phyloP scores from a whole-genome alignment of 2,888 invertebrate genomes.

The Watsonalla binaria region DNA sequence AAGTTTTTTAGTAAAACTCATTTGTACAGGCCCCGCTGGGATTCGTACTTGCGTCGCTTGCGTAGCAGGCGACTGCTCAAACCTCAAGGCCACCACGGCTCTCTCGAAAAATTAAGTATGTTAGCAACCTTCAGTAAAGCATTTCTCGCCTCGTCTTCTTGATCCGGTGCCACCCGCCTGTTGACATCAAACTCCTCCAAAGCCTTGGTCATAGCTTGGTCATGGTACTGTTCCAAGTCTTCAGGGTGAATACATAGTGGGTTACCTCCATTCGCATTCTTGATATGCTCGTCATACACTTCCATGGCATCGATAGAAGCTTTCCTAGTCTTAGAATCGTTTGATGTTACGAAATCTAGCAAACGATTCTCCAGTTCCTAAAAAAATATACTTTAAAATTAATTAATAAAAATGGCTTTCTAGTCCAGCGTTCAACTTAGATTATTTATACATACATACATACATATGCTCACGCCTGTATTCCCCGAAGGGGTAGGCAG shows the following conservation, averaged over 20 bases:
- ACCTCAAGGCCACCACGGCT: too few species aligned
- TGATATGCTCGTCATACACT: background rate
- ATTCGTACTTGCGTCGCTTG: too few species aligned
- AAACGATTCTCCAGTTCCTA: background rate
- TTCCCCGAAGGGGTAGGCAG: too few species aligned
- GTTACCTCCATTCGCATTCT: background rate
- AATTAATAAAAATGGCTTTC: background rate
- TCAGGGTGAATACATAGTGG: conserved; percentile 19
- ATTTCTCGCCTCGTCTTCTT: background rate
- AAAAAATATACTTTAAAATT: background rate
- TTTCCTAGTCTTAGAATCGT: background rate
- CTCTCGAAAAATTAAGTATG: too few species aligned
- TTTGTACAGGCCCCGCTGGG: too few species aligned
- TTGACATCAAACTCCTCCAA: background rate
- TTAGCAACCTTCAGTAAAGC: background rate
- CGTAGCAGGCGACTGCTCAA: too few species aligned
- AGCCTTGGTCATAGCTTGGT: background rate
- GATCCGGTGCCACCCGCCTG: background rate
- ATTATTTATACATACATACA: too few species aligned
- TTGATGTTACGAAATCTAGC: background rate
- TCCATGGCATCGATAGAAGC: background rate
- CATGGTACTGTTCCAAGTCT: conserved; percentile 9
- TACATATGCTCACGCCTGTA: too few species aligned
- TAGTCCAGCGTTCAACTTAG: background rate
- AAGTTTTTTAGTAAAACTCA: too few species aligned